Conservation (phyloP, 2,888 invertebrate genomes). For the Tineola bisselliella region DNA sequence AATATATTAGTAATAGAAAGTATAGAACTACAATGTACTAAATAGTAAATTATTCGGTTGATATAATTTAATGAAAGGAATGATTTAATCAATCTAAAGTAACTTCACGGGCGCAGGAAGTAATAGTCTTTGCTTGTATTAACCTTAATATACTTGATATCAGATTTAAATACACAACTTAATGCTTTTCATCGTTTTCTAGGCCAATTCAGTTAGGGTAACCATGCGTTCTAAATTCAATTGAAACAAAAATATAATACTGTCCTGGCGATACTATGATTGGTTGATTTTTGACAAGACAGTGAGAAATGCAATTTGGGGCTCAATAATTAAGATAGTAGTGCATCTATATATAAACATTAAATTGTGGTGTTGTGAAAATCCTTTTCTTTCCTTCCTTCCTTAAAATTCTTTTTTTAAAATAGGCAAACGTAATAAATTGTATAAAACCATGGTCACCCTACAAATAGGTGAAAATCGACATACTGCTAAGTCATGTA, state of each 20-base stretch:
- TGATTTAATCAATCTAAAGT: not conserved
- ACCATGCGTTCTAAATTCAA: not conserved
- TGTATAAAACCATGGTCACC: not conserved
- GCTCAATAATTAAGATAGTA: too few species aligned
- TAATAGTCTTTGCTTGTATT: not conserved
- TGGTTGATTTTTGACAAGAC: too few species aligned
- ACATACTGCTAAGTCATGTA: not conserved
- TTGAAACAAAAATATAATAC: not conserved
- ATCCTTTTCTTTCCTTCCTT: too few species aligned
- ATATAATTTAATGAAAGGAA: not conserved
- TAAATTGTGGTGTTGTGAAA: too few species aligned
- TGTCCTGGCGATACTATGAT: not conserved
- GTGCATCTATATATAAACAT: too few species aligned
- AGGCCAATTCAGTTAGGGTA: not conserved
- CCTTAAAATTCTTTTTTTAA: too few species aligned
- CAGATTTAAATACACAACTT: constrained; percentile 4
- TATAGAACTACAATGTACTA: too few species aligned
- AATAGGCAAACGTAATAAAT: too few species aligned
- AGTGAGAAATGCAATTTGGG: too few species aligned
- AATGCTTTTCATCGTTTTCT: constrained; percentile 4
- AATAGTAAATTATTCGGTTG: not conserved
- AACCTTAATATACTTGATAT: not conserved
- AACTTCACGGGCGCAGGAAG: not conserved
- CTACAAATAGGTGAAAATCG: not conserved
- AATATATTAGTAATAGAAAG: too few species aligned